Base-by-base conservation (phyloP, 1,140 invertebrate species). In the Aphaenogaster ashmeadi region DNA sequence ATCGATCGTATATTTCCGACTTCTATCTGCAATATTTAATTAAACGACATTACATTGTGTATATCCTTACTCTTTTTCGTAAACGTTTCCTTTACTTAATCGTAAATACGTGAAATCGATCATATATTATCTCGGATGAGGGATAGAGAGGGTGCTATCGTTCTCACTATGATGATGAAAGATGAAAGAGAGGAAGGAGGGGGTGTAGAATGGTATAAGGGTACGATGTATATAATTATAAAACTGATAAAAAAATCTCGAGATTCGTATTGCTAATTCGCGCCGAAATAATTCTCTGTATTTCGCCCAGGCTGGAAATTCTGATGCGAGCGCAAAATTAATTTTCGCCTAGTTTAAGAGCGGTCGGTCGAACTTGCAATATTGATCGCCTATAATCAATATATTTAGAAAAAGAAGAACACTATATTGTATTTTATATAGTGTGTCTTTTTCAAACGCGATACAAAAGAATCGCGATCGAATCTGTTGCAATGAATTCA, bases 1-100 rank as follows among this genome's bases (percentile, higher is more conserved):
- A 92, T 93, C 89, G 86, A 93, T 93, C 90, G 90, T 91, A 91
- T 93, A 90, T 86, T 85, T 91, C 93, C 88, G 89, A 92, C 58
- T 80, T 91, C 87, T 89, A 89, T 92, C 90, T 91, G 91, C 91
- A 93, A 91, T 93, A 92, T 91, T 91, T 92, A 91, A 93, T 93
- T 92, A 93, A 84, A 94, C 93, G 94, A 94, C 93, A 94, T 94
- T 94, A 93, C 94, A 94, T 94, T 92, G 92, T 92, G 93, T 95
- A 94, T 94, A 93, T 91, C 92, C 89, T 90, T 91, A 88, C 88
- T 92, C 77, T 88, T 90, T 67, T 87, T 92, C 92, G 87, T 93
- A 92, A 88, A 90, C 89, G 88, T 87, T 84, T 87, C 83, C 52
- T 88, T 85, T 85, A 88, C 86, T 91, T 91, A 91, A 89, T 89